These are phyloP conservation scores for Mythimna loreyi DNA, from an alignment of 2,888 invertebrate species.

Conservation along the genomic window DNA sequence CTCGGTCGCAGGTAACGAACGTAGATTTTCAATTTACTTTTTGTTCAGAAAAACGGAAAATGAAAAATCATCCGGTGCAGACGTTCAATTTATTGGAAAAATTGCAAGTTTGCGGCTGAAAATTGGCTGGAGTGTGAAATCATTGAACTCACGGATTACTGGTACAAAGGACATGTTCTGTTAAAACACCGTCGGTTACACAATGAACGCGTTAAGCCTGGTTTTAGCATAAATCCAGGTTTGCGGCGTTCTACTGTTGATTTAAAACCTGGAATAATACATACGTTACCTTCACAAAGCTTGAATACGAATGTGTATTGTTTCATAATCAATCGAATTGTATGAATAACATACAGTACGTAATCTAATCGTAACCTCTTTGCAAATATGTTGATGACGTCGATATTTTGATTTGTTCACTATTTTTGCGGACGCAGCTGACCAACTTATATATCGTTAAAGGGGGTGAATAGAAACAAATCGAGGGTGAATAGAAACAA, in stretches of 20 bases:
- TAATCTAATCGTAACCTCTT: too few species aligned
- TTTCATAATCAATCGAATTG: not conserved
- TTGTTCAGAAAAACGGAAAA: slow-evolving; percentile 38
- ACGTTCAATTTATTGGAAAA: slow-evolving; percentile 37
- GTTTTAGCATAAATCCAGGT: slow-evolving; percentile 6
- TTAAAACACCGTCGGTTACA: slow-evolving; percentile 14
- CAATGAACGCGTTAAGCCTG: slow-evolving; percentile 11
- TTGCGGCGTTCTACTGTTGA: not conserved
- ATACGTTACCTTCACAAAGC: slow-evolving; percentile 1
- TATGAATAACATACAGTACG: not conserved
- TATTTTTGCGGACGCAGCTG: not conserved
- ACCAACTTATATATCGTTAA: not conserved
- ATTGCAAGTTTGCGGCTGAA: slow-evolving; percentile 11
- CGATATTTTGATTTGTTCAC: not conserved
- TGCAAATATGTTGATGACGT: too few species aligned
- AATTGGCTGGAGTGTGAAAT: slow-evolving; percentile 15
- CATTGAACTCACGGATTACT: slow-evolving; percentile 16
- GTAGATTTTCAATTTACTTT: slow-evolving; percentile 50
- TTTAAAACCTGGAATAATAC: slow-evolving; percentile 16
- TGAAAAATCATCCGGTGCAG: slow-evolving; percentile 37
- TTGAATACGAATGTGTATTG: slow-evolving; percentile 1
- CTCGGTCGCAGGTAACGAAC: slow-evolving; percentile 41
- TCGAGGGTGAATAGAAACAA: too few species aligned
- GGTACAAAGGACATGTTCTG: slow-evolving; percentile 10
- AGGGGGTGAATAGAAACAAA: too few species aligned